Percentiles rank a stretch among this genome's conserved stretches.
Conservation (phyloP, 2,113 vertebrate genomes). For the Tylochromis polylepis region DNA sequence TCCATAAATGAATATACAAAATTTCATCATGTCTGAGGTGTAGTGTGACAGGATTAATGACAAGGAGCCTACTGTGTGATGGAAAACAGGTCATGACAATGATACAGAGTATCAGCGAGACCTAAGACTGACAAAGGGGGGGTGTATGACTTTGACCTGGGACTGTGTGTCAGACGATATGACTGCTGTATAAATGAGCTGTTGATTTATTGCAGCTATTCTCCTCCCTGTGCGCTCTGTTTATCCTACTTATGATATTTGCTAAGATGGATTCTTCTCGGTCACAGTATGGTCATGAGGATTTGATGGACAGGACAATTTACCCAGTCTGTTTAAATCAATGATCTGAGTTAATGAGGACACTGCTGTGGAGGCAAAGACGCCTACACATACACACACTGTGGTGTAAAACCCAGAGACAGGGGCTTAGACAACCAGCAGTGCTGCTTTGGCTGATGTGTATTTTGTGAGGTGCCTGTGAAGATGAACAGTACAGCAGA, state of each 20-base stretch:
- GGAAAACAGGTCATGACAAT: background rate
- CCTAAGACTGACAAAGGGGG: background rate
- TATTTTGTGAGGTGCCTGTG: constrained; percentile 65
- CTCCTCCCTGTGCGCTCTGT: background rate
- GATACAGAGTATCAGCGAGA: constrained; percentile 16
- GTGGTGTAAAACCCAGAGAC: constrained; percentile 1
- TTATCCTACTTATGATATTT: background rate
- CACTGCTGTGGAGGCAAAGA: background rate
- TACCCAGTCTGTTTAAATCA: constrained; percentile 2
- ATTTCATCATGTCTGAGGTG: background rate
- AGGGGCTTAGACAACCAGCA: background rate
- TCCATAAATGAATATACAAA: constrained; percentile 3
- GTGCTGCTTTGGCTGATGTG: constrained; percentile 17
- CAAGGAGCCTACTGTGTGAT: background rate
- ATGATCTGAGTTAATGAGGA: constrained; percentile 11
- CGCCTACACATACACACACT: background rate
- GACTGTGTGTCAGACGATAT: constrained; percentile 1
- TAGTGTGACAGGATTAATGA: background rate
- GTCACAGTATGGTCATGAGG: background rate
- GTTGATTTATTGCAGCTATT: constrained; percentile 26
- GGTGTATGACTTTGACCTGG: constrained; percentile 27
- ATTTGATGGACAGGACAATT: background rate
- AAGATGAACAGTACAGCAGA: constrained; percentile 57
- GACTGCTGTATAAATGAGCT: constrained; percentile 25
- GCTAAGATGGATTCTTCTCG: background rate